Conservation (phyloP, 2,113 vertebrate species). For the Toxotes jaculatrix region DNA sequence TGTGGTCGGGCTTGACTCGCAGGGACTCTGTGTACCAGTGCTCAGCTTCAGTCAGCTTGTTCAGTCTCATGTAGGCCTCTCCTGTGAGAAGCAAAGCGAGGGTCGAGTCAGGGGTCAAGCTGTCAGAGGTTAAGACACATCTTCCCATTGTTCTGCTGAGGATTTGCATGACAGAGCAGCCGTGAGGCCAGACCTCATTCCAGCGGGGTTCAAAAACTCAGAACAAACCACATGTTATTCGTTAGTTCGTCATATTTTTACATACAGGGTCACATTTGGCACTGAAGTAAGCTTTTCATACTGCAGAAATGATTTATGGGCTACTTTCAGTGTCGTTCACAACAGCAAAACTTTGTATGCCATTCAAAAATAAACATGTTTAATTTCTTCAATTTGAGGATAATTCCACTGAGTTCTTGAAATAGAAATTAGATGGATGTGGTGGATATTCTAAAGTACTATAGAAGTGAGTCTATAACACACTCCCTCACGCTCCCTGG, state of each 20-base stretch:
- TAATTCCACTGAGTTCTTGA: not conserved
- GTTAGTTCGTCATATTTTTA: not conserved
- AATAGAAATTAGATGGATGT: not conserved
- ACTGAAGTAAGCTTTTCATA: not conserved
- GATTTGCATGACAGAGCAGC: conserved; percentile 6
- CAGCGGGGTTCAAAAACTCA: not conserved
- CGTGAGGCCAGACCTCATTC: not conserved
- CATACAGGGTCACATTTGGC: not conserved
- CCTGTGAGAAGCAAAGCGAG: conserved; percentile 82
- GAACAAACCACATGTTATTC: not conserved
- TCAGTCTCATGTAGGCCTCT: conserved; percentile 95
- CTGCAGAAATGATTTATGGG: not conserved
- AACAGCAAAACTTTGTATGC: not conserved
- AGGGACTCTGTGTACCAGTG: conserved; percentile 95
- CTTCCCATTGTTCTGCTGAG: conserved; percentile 51
- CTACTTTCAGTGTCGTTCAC: not conserved
- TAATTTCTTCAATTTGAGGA: not conserved
- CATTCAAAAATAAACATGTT: not conserved
- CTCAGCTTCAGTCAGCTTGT: conserved; percentile 92
- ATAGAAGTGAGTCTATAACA: not conserved
- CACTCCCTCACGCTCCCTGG: conserved; percentile 22
- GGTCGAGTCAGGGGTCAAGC: conserved; percentile 57
- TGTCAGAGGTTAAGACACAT: conserved; percentile 69
- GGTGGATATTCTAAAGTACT: not conserved
- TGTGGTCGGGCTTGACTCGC: conserved; percentile 94